Base-by-base conservation (phyloP, 1,140 invertebrate genomes). In the Globodera rostochiensis region DNA sequence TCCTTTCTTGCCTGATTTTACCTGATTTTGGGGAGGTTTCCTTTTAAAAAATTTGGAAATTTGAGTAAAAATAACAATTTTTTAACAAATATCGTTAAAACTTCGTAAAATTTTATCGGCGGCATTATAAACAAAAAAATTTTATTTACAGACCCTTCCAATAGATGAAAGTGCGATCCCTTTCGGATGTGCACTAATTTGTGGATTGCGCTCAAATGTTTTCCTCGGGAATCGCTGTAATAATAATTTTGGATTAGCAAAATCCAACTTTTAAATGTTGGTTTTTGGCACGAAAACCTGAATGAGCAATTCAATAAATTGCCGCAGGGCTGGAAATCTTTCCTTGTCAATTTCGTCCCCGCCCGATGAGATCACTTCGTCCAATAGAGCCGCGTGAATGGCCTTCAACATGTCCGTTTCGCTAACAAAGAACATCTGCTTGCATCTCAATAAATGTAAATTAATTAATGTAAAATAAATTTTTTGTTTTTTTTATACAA, bases 331-430 rank as follows among this genome's bases (percentile, higher is more conserved):
- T 13, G 81, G 83, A 75, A 89, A 88, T 74, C 86, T 86, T 21
- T 81, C 49, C 46, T 83, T 84, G 74, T 82, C 76, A 49, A 88
- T 80, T 47, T 75, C 73, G 46, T 86, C 84, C 47, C 80, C 82
- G 67, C 79, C 74, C 49, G 64, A 82, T n/a, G 84, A 82, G 71
- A 84, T 81, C 69, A 88, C 87, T 78, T 89, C 86, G 77, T 89
- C 85, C 66, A 81, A 82, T n/a, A 88, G 74, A 13, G 86, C 86
- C 64, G 67, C 75, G 36, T 80, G 66, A 82, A 89, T 86, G 9
- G 88, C 86, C 75, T 89, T 89, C 36, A 89, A 84, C 88, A 89
- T 89, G 75, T 89, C 88, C 13, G 85, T 88, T 50, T 89, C 88
- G 21, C 88, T 88, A 13, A 85, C 88, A 79, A 80, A 89, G 80